These are phyloP conservation scores for Chymomyza procnemis DNA, from an alignment of 2,888 invertebrate species.

Conservation along the genomic window DNA sequence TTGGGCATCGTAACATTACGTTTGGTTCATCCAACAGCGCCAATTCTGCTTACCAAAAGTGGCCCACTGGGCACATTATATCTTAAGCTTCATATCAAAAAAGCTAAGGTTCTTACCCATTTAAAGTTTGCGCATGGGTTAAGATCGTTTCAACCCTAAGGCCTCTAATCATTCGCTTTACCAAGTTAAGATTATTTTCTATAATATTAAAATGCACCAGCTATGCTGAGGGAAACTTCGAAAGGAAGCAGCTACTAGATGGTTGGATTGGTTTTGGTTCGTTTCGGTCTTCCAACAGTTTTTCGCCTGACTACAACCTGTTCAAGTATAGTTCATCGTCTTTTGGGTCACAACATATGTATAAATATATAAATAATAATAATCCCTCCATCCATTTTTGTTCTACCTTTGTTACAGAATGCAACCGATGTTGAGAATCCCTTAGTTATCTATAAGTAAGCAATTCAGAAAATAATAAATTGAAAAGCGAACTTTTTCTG, in stretches of 20 bases:
- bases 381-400: no score
- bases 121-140: slow-evolving; percentile 87
- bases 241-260: no score
- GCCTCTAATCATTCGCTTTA: slow-evolving; percentile 88
- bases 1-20: slow-evolving; percentile 78
- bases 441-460: no score
- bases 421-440: no score
- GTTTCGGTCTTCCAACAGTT: no score
- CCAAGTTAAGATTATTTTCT: slow-evolving; percentile 82
- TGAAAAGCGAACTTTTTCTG: no score
- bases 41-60: slow-evolving; percentile 84
- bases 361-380: slow-evolving; percentile 54
- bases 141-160: slow-evolving; percentile 83
- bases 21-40: slow-evolving; percentile 88
- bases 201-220: slow-evolving; percentile 69
- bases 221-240: no score
- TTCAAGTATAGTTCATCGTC: no score
- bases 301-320: no score
- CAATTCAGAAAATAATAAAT: no score
- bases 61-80: slow-evolving; percentile 80
- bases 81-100: slow-evolving; percentile 81
- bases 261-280: no score
- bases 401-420: no score
- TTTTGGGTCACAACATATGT: slow-evolving; percentile 31
- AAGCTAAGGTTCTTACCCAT: slow-evolving; percentile 85